Evolutionary conservation across 1,140 invertebrate genomes (phyloP).

Genomic region (Cepaea nemoralis): DNA sequence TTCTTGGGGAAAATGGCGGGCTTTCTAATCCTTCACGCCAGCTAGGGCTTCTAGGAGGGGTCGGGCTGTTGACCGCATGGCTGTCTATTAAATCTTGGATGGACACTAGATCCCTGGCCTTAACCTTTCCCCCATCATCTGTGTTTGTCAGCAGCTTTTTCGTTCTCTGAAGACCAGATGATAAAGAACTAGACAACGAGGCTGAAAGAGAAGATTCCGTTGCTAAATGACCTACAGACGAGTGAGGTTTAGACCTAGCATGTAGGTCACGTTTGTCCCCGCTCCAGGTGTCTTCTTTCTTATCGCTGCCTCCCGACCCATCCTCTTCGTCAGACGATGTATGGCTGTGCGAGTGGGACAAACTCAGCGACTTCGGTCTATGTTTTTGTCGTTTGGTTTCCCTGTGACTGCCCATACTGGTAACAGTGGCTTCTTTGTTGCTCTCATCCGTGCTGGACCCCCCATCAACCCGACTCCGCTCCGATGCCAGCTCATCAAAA

Average conservation of each 20-base stretch:
- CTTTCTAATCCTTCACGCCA: slow-evolving; percentile 67
- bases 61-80: slow-evolving; percentile 57
- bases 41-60: slow-evolving; percentile 64
- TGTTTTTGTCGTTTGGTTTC: slow-evolving; percentile 54
- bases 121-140: neutral
- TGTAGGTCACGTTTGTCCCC: neutral
- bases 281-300: neutral
- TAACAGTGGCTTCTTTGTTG: slow-evolving; percentile 40
- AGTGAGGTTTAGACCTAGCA: neutral
- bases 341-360: slow-evolving; percentile 62
- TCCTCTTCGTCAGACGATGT: slow-evolving; percentile 67
- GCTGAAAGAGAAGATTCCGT: neutral
- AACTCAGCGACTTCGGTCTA: slow-evolving; percentile 62
- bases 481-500: slow-evolving; percentile 54
- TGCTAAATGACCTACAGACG: neutral
- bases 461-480: slow-evolving; percentile 70
- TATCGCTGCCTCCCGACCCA: neutral
- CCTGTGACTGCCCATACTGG: slow-evolving; percentile 15
- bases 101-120: neutral
- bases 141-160: neutral
- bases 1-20: slow-evolving; percentile 65
- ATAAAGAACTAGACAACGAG: neutral
- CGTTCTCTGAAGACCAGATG: neutral
- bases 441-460: slow-evolving; percentile 52
- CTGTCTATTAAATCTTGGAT: slow-evolving; percentile 14